Conservation (phyloP, 1,140 invertebrate species). For the Drosophila lowei region DNA sequence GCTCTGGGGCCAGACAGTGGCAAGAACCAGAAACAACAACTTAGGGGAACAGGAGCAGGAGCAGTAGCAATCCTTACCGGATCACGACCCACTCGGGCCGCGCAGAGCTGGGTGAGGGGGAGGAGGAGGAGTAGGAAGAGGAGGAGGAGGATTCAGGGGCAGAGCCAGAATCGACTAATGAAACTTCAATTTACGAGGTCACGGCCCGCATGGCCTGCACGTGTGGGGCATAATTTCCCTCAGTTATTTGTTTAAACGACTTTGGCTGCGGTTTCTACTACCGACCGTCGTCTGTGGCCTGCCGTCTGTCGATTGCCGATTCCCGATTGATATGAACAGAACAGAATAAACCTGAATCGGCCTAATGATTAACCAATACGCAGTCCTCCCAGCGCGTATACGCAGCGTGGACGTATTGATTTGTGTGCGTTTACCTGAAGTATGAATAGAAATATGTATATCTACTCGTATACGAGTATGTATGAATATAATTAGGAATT, state of each 20-base stretch:
- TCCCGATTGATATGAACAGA: constrained; percentile 34
- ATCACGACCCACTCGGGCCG: constrained; percentile 35
- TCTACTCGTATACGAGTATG: constrained; percentile 52
- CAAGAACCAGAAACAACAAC: constrained; percentile 17
- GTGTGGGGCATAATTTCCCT: constrained; percentile 78
- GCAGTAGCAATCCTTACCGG: constrained; percentile 46
- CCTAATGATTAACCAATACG: constrained; percentile 77
- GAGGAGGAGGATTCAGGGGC: no score
- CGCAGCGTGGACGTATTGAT: constrained; percentile 58
- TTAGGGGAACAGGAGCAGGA: constrained; percentile 18
- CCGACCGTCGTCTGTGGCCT: background rate
- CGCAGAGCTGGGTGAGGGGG: background rate
- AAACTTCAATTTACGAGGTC: constrained; percentile 81
- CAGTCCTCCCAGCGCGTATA: constrained; percentile 50
- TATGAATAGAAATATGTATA: constrained; percentile 33
- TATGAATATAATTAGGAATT: constrained; percentile 17
- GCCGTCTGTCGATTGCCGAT: background rate
- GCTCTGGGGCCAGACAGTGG: constrained; percentile 47
- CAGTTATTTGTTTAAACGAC: constrained; percentile 78
- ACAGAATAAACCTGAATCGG: constrained; percentile 15
- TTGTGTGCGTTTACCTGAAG: constrained; percentile 27
- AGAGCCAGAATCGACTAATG: constrained; percentile 50
- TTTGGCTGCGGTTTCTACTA: constrained; percentile 44
- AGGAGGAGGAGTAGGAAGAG: background rate
- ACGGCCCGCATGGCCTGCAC: constrained; percentile 73